Base-by-base conservation (phyloP, 2,797 vertebrate species). In the Danio choprae region DNA sequence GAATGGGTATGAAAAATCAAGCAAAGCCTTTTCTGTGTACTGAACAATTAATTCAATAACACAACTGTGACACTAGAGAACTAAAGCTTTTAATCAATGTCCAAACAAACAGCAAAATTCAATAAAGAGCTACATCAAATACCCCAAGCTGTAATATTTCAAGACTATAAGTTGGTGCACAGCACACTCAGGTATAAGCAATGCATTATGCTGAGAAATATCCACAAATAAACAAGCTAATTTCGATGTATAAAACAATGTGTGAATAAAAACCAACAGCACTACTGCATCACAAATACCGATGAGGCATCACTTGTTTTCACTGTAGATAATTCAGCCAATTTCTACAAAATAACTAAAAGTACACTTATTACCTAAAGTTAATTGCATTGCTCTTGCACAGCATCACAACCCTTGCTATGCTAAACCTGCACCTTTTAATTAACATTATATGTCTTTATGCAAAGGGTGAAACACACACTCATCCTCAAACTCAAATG, bases 1-100 rank as follows among this genome's bases (percentile, higher is more conserved):
- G 4, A 44, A 72, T 56, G 13, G 6, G 38, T 10, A 41, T 56
- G 51, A 9, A 73, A 36, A 56, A 40, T 65, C 4, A 67, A 20
- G 51, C 36, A n/a, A 48, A 46, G 51, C 6, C 2, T n/a, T 43
- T 44, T 60, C 44, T 62, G 11, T 62, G 22, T 48, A 40, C n/a
- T 51, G n/a, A 48, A 43, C 10, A 18, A 40, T 63, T 20, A 22
- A 9, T n/a, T 22, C 1, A 64, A 63, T 16, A 20, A 40, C 2
- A 55, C 36, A 51, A 20, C 58, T 38, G n/a, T n/a, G 4, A n/a
- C 16, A 62, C 13, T 13, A 67, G 18, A 18, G 50, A 63, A 63
- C 16, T n/a, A 16, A 64, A 43, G 60, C 48, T 43, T 64, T 76
- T 36, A 64, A 64, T 75, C 36, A 64, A 64, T 58, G 36, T 38